These are phyloP conservation scores for Anolis carolinensis DNA, from an alignment of 2,113 vertebrate species.

Conservation along the genomic window DNA sequence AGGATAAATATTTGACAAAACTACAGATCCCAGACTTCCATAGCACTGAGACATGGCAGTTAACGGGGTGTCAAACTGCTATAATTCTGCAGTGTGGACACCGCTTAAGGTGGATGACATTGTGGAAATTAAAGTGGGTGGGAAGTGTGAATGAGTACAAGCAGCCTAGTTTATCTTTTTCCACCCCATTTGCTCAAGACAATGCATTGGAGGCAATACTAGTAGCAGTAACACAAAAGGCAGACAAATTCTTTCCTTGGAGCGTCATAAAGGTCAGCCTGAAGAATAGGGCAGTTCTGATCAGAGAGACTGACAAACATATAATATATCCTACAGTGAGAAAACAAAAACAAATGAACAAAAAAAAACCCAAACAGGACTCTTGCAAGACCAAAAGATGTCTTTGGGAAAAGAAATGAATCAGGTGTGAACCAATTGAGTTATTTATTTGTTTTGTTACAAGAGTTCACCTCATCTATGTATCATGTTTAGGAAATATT, in stretches of 20 bases:
- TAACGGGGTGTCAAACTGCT: no score
- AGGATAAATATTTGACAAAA: no score
- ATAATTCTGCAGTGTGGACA: no score
- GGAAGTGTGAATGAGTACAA: no score
- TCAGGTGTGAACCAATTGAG: constrained; percentile 1
- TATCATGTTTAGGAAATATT: constrained; percentile 30
- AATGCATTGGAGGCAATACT: not conserved
- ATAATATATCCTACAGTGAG: not conserved
- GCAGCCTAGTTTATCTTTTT: not conserved
- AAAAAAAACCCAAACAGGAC: not conserved
- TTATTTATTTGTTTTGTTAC: not conserved
- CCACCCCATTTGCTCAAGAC: not conserved
- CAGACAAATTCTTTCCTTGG: not conserved
- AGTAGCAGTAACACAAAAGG: not conserved
- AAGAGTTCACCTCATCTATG: not conserved
- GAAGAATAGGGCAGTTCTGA: not conserved
- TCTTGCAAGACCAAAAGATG: not conserved
- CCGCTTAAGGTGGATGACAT: no score
- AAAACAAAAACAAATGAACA: not conserved
- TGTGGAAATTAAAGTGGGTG: no score
- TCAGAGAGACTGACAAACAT: not conserved
- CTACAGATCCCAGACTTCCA: no score
- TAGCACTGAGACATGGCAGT: no score
- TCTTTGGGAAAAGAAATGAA: not conserved
- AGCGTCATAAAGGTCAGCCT: not conserved